Conservation (phyloP, 2,797 vertebrate species). For the Pygocentrus nattereri region DNA sequence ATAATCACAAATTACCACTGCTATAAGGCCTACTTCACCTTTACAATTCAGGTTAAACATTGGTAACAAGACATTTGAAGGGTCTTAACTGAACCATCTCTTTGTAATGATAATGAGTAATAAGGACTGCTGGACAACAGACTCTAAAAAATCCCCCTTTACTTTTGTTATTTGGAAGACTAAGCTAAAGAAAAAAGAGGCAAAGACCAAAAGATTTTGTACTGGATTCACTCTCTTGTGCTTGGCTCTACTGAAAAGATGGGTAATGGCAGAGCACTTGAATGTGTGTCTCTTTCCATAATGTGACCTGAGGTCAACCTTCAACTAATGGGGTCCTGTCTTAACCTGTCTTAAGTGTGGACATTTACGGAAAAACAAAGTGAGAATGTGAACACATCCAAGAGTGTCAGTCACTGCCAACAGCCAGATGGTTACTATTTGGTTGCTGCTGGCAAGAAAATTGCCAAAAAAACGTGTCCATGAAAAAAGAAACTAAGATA, state of each 20-base stretch:
- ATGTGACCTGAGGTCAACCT: slow-evolving; percentile 62
- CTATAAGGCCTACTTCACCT: no score
- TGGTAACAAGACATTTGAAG: not conserved
- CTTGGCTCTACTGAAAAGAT: slow-evolving; percentile 38
- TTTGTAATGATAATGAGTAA: not conserved
- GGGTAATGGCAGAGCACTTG: slow-evolving; percentile 28
- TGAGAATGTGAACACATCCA: slow-evolving; percentile 30
- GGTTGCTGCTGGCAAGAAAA: slow-evolving; percentile 58
- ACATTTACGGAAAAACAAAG: slow-evolving; percentile 66
- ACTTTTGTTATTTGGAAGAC: not conserved
- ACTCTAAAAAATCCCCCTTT: not conserved
- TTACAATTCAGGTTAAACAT: not conserved
- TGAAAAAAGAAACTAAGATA: slow-evolving; percentile 60
- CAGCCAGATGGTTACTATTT: slow-evolving; percentile 75
- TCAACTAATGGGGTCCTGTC: slow-evolving; percentile 57
- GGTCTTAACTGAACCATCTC: not conserved
- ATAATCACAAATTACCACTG: no score
- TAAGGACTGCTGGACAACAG: not conserved
- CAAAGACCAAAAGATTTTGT: slow-evolving; percentile 12
- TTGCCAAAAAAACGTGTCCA: slow-evolving; percentile 63
- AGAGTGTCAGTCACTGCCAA: slow-evolving; percentile 49
- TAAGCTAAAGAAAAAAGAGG: slow-evolving; percentile 8
- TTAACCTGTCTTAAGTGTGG: slow-evolving; percentile 61
- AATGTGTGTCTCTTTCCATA: slow-evolving; percentile 36
- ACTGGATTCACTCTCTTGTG: not conserved